phyloP scores from a whole-genome alignment of 2,797 vertebrate genomes.

The Pristis pectinata region DNA sequence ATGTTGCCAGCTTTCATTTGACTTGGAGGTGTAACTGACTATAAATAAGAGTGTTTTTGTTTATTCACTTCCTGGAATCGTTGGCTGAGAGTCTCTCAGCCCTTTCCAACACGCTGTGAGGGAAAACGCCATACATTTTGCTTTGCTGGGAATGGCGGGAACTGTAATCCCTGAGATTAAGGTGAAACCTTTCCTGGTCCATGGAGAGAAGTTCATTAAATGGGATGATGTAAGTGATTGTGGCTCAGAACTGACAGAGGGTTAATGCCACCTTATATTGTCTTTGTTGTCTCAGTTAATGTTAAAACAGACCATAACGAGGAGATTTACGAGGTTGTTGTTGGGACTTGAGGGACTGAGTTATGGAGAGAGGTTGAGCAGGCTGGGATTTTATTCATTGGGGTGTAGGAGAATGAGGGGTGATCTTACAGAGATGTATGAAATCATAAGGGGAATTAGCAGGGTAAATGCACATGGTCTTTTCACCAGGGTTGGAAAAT shows the following conservation, averaged over 20 bases:
- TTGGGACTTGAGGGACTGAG: too few species aligned
- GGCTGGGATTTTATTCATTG: too few species aligned
- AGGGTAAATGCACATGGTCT: too few species aligned
- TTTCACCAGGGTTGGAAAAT: too few species aligned
- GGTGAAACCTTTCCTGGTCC: slow-evolving; percentile 80
- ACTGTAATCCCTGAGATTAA: slow-evolving; percentile 63
- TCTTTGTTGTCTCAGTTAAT: too few species aligned
- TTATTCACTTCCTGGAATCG: neutral
- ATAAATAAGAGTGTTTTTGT: neutral
- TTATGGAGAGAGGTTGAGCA: too few species aligned
- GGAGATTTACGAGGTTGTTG: too few species aligned
- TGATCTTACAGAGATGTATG: too few species aligned
- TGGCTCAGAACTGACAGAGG: neutral
- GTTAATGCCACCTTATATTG: neutral
- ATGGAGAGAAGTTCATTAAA: slow-evolving; percentile 87
- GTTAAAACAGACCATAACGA: neutral
- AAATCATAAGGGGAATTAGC: too few species aligned
- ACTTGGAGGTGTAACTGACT: neutral
- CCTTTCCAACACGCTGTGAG: neutral
- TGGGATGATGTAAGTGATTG: slow-evolving; percentile 88
- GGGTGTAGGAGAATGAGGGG: too few species aligned
- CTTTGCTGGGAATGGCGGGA: slow-evolving; percentile 67
- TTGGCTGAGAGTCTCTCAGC: slow-evolving; percentile 17
- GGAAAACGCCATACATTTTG: neutral
- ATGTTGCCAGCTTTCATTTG: neutral